These are phyloP conservation scores for Drosophila ohnishii DNA, from an alignment of 1,140 invertebrate genomes.

Conservation along the genomic window DNA sequence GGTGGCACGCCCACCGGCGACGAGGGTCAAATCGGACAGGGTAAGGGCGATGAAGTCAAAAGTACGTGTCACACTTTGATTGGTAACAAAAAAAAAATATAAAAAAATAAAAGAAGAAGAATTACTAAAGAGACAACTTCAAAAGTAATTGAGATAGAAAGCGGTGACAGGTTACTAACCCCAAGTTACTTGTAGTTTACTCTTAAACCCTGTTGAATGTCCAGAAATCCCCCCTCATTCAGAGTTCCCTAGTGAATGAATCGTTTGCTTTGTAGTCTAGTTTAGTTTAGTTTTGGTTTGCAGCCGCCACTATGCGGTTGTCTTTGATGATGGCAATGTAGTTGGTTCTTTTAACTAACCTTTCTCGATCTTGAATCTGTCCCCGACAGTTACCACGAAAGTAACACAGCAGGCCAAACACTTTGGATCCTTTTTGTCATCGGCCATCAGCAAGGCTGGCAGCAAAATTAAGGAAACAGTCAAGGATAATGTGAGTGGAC, in stretches of 20 bases:
- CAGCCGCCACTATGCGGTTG: conserved; percentile 30
- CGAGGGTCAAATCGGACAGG: conserved; percentile 90
- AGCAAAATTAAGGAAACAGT: conserved; percentile 97
- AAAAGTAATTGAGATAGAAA: conserved; percentile 52
- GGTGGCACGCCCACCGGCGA: conserved; percentile 91
- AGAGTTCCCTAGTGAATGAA: conserved; percentile 23
- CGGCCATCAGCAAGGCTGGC: conserved; percentile 94
- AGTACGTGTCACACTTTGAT: conserved; percentile 80
- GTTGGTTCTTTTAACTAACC: neutral
- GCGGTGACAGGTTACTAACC: conserved; percentile 79
- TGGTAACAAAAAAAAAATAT: conserved; percentile 57
- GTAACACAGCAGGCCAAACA: conserved; percentile 95
- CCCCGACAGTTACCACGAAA: conserved; percentile 91
- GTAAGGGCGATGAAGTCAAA: conserved; percentile 85
- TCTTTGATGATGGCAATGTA: conserved; percentile 2
- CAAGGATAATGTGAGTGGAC: conserved; percentile 94
- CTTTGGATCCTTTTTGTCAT: conserved; percentile 95
- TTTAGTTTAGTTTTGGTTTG: conserved; percentile 49
- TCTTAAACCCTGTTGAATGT: conserved; percentile 6
- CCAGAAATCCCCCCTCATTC: conserved; percentile 3
- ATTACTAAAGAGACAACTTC: conserved; percentile 41
- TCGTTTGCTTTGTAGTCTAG: conserved; percentile 66
- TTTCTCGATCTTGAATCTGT: conserved; percentile 7
- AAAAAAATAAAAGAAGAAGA: conserved; percentile 4
- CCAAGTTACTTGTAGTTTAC: conserved; percentile 36